Percentiles rank a stretch among this genome's conserved stretches.
These are phyloP conservation scores for Melieria picta DNA, from an alignment of 2,888 invertebrate genomes.

Conservation along the genomic window DNA sequence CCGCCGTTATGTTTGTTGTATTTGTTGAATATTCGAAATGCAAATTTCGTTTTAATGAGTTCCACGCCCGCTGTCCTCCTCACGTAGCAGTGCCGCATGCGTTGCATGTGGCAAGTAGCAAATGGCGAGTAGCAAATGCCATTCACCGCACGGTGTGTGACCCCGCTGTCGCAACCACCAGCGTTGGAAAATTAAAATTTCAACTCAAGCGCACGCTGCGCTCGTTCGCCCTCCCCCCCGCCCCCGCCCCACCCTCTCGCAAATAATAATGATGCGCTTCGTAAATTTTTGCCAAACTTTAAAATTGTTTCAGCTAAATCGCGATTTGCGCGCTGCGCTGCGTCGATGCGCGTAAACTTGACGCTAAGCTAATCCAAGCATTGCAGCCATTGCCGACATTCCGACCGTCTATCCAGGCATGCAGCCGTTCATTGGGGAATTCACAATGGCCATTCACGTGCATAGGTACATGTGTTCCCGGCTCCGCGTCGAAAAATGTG, in stretches of 20 bases:
- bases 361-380: neutral
- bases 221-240: neutral
- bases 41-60: constrained; percentile 13
- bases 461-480: too few relatives aligned
- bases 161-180: neutral
- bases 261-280: constrained; percentile 56
- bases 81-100: too few relatives aligned
- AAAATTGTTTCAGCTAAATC: constrained; percentile 26
- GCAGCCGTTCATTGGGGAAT: too few relatives aligned
- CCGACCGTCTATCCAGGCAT: neutral
- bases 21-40: constrained; percentile 2
- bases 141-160: neutral
- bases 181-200: constrained; percentile 21
- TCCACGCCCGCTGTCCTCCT: neutral
- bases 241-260: constrained; percentile 17
- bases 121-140: too few relatives aligned
- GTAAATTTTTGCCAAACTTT: constrained; percentile 52
- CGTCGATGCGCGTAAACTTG: neutral
- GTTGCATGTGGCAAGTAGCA: too few relatives aligned
- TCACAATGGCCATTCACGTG: too few relatives aligned
- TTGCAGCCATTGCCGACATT: neutral
- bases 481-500: too few relatives aligned
- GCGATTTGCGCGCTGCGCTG: neutral
- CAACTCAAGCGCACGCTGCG: constrained; percentile 11
- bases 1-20: too few relatives aligned